phyloP scores from a whole-genome alignment of 2,113 vertebrate genomes.

The Otis tarda region DNA sequence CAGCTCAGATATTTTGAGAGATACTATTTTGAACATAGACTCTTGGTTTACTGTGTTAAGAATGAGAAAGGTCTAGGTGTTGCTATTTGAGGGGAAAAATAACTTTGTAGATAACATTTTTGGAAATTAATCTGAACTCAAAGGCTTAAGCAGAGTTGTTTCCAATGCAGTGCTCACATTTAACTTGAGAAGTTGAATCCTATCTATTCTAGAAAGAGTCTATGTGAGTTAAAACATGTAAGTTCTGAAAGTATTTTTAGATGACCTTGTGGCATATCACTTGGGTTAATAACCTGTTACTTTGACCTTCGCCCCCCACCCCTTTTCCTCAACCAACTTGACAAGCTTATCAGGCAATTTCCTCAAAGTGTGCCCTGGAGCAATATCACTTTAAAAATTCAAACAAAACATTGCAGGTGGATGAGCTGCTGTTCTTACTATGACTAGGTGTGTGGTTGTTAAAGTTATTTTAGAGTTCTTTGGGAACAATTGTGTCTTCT shows the following conservation, averaged over 20 bases:
- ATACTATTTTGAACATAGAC: neutral
- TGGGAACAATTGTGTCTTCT: rapidly evolving
- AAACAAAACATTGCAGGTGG: neutral
- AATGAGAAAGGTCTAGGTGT: neutral
- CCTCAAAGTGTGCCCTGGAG: neutral
- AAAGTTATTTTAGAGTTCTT: neutral
- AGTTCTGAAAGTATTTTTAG: neutral
- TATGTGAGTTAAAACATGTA: neutral
- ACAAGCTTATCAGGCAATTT: neutral
- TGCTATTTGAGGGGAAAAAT: neutral
- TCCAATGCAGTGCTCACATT: neutral
- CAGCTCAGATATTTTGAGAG: neutral
- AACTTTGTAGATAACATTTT: neutral
- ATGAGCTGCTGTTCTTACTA: neutral
- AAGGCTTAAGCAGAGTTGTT: neutral
- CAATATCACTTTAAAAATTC: neutral
- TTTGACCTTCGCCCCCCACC: neutral
- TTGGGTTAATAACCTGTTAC: neutral
- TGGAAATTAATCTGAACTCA: neutral
- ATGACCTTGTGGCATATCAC: neutral
- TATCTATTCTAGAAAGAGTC: neutral
- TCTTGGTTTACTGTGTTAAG: neutral
- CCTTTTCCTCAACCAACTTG: neutral
- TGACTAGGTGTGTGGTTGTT: neutral
- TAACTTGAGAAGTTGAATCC: neutral